Evolutionary conservation across 1,140 invertebrate genomes (phyloP).

Genomic region (Halyomorpha halys): DNA sequence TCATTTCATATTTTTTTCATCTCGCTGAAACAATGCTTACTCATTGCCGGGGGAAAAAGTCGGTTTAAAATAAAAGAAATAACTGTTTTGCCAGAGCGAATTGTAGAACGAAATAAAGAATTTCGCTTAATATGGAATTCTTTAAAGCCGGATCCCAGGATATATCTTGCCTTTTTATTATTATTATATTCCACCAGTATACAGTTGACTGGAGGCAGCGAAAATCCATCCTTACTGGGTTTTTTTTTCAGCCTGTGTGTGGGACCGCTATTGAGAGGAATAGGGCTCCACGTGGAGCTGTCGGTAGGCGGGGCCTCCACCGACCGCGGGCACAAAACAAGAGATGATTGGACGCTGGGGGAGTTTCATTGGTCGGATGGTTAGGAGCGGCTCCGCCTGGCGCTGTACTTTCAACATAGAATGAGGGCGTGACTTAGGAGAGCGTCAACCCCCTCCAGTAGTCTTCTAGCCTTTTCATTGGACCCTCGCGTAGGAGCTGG

Average conservation of each 20-base stretch:
- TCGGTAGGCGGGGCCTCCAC: neutral
- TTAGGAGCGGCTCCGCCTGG: conserved; percentile 8
- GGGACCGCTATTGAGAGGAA: conserved; percentile 17
- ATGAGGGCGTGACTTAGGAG: no score
- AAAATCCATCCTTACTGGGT: conserved; percentile 12
- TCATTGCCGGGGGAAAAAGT: no score
- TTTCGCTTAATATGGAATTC: conserved; percentile 2
- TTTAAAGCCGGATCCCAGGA: neutral
- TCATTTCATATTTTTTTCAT: no score
- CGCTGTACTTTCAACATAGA: neutral
- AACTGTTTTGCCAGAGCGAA: no score
- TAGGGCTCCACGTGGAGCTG: conserved; percentile 27
- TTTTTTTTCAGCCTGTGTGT: conserved; percentile 22
- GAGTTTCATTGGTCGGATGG: conserved; percentile 17
- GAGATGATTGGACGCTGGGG: neutral
- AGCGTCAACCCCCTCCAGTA: neutral
- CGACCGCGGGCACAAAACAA: neutral
- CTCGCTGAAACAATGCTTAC: no score
- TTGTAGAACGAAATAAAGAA: neutral
- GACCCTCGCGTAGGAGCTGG: neutral
- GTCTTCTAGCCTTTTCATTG: neutral
- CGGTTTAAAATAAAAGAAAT: no score
- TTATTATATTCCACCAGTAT: conserved; percentile 5
- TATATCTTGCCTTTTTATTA: conserved; percentile 11
- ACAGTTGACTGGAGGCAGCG: neutral